Conservation (phyloP, 2,888 invertebrate genomes). For the Harpalus rubripes region DNA sequence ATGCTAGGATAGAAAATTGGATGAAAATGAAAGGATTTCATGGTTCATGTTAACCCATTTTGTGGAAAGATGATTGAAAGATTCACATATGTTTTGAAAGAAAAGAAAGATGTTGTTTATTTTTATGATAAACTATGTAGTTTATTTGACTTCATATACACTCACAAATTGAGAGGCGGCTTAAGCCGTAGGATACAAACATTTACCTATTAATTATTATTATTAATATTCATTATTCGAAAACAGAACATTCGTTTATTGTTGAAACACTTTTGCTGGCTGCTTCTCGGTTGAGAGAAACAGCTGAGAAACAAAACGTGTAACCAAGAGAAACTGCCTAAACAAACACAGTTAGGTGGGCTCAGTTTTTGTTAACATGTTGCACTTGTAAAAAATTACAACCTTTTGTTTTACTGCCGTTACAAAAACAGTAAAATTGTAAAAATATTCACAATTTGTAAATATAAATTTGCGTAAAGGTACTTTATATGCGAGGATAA, state of each 20-base stretch:
- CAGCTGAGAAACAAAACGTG: constrained; percentile 48
- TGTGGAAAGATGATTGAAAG: background rate
- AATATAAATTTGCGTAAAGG: constrained; percentile 66
- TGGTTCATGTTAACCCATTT: too few relatives aligned
- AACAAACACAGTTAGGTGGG: constrained; percentile 54
- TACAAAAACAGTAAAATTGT: constrained; percentile 66
- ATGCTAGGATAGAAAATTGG: too few relatives aligned
- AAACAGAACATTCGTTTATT: constrained; percentile 74
- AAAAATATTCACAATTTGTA: constrained; percentile 66
- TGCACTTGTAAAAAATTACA: constrained; percentile 61
- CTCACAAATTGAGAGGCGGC: constrained; percentile 79
- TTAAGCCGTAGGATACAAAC: constrained; percentile 79
- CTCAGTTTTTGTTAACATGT: constrained; percentile 60
- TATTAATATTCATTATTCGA: constrained; percentile 78
- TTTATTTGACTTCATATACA: constrained; percentile 80
- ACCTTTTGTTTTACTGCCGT: constrained; percentile 58
- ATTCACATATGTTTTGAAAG: background rate
- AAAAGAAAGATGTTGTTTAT: constrained; percentile 48
- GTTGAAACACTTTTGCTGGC: constrained; percentile 71
- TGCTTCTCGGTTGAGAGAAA: constrained; percentile 41
- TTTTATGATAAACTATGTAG: constrained; percentile 79
- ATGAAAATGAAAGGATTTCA: too few relatives aligned
- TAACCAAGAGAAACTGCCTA: constrained; percentile 40
- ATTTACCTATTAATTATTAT: constrained; percentile 79
- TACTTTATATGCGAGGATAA: constrained; percentile 63